Conservation (phyloP, 2,797 vertebrate species). For the Periparus ater region DNA sequence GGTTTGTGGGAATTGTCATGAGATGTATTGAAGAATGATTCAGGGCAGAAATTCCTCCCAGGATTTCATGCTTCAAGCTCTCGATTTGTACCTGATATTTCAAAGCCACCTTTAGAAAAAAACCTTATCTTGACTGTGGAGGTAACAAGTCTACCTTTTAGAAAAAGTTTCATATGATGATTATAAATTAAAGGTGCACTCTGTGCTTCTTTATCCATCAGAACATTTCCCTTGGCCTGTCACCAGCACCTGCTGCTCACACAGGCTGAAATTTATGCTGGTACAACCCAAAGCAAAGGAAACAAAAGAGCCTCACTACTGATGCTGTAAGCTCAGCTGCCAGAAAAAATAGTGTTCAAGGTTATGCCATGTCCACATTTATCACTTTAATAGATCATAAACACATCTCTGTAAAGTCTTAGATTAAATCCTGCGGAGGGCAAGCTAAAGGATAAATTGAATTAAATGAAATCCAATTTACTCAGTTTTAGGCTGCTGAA, state of each 20-base stretch:
- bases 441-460: not conserved
- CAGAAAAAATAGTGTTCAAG: not conserved
- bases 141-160: not conserved
- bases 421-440: not conserved
- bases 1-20: not conserved
- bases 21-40: not conserved
- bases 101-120: not conserved
- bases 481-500: not conserved
- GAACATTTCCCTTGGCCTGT: not conserved
- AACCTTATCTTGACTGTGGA: not conserved
- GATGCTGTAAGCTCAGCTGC: not conserved
- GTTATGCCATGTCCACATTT: not conserved
- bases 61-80: not conserved
- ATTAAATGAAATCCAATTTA: conserved; percentile 15
- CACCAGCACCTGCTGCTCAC: not conserved
- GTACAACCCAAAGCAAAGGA: not conserved
- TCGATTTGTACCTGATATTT: not conserved
- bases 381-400: not conserved
- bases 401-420: not conserved
- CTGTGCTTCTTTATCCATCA: not conserved
- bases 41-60: not conserved
- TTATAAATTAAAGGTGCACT: not conserved
- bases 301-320: not conserved
- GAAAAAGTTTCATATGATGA: not conserved
- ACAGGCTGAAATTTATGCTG: not conserved